Conservation (phyloP, 2,888 invertebrate species). For the Rhagophthalmus giganteus region DNA sequence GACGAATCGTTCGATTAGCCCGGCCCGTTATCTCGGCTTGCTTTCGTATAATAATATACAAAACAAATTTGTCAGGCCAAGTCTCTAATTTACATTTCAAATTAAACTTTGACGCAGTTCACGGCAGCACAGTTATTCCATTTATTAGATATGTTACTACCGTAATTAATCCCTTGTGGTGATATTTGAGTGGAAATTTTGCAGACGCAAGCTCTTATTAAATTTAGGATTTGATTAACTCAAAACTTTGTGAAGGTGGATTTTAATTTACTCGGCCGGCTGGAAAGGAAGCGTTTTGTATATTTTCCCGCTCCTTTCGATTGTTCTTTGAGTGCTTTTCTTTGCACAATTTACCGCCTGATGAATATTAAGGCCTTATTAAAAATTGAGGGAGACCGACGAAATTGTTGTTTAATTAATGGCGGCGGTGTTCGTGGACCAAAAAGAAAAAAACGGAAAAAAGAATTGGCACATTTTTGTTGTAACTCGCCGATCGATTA, state of each 20-base stretch:
- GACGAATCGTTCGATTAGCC: conserved; percentile 20
- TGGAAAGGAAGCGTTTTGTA: background rate
- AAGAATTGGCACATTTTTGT: too few species aligned
- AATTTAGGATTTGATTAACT: conserved; percentile 29
- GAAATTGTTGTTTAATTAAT: background rate
- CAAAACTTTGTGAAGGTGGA: conserved; percentile 16
- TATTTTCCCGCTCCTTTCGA: conserved; percentile 3
- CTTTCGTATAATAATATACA: conserved; percentile 14
- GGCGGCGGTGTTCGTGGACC: too few species aligned
- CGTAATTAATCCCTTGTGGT: conserved; percentile 22
- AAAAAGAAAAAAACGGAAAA: too few species aligned
- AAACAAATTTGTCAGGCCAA: conserved; percentile 30
- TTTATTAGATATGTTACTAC: conserved; percentile 24
- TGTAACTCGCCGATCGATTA: too few species aligned
- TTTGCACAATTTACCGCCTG: conserved; percentile 1
- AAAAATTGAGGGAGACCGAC: background rate
- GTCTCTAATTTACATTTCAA: conserved; percentile 33
- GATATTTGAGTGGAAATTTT: conserved; percentile 14
- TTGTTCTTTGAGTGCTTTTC: conserved; percentile 13
- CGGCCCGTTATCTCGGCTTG: conserved; percentile 11
- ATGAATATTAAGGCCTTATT: conserved; percentile 13
- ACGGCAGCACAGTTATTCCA: conserved; percentile 15
- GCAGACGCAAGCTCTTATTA: conserved; percentile 20
- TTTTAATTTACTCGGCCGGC: conserved; percentile 12
- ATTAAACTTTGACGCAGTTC: conserved; percentile 29